Evolutionary conservation across 2,797 vertebrate species (phyloP).

Genomic region (Tadarida brasiliensis): DNA sequence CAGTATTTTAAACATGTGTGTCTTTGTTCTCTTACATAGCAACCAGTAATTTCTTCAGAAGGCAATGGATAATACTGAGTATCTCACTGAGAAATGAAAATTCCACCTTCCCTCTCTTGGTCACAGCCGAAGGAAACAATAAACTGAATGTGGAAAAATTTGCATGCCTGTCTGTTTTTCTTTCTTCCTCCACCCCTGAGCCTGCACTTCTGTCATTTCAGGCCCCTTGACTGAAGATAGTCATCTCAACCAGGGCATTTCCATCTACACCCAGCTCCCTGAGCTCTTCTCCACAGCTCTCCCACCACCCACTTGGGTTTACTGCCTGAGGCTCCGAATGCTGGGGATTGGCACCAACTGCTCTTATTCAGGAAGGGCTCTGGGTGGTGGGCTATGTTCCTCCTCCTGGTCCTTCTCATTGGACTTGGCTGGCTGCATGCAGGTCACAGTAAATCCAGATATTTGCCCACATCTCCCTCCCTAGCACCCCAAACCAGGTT

Average conservation of each 20-base stretch:
- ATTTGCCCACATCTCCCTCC: neutral
- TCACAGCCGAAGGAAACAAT: slow-evolving; percentile 58
- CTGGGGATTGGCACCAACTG: neutral
- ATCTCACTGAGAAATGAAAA: slow-evolving; percentile 39
- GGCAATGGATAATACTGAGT: neutral
- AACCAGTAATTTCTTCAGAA: slow-evolving; percentile 36
- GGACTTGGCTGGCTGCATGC: neutral
- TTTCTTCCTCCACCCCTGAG: neutral
- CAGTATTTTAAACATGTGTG: neutral
- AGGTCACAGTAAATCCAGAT: neutral
- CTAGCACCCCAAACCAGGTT: neutral
- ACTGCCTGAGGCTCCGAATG: neutral
- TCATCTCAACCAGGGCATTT: neutral
- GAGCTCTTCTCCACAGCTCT: neutral
- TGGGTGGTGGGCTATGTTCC: neutral
- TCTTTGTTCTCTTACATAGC: slow-evolving; percentile 63
- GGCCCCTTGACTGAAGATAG: neutral
- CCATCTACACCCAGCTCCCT: neutral
- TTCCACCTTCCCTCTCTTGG: neutral
- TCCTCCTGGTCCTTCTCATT: neutral
- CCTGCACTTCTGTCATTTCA: neutral
- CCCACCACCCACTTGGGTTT: neutral
- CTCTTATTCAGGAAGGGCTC: neutral
- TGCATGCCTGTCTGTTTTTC: neutral
- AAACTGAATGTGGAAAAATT: slow-evolving; percentile 59